Percentiles rank a stretch among this genome's conserved stretches.
Evolutionary conservation across 2,797 vertebrate genomes (phyloP).

Genomic region (Octomys mimax): DNA sequence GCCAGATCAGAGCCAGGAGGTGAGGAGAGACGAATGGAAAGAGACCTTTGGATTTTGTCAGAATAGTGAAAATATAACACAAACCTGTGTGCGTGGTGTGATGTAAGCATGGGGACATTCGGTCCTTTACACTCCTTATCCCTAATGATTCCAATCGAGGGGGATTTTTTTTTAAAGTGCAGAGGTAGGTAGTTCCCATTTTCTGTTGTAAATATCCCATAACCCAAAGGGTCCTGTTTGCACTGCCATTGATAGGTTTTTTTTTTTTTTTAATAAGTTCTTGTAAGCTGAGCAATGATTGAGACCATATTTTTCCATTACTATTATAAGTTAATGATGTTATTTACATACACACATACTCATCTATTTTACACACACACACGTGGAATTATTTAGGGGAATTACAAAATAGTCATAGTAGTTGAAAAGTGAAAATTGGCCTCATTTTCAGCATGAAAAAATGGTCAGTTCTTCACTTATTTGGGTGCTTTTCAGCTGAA

Average conservation of each 20-base stretch:
- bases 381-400: background rate
- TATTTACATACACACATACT: background rate
- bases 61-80: background rate
- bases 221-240: background rate
- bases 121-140: background rate
- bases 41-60: background rate
- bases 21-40: background rate
- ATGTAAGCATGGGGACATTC: too few relatives aligned
- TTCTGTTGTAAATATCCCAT: background rate
- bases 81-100: background rate
- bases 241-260: background rate
- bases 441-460: conserved; percentile 26
- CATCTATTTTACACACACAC: background rate
- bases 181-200: conserved; percentile 2
- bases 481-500: conserved; percentile 6
- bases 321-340: background rate
- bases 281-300: background rate
- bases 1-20: background rate
- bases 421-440: conserved; percentile 18
- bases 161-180: background rate
- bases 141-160: background rate
- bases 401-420: background rate
- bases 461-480: conserved; percentile 8
- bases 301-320: background rate
- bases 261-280: conserved; percentile 45